Base-by-base conservation (phyloP, 2,113 vertebrate genomes). In the Spermophilus dauricus region DNA sequence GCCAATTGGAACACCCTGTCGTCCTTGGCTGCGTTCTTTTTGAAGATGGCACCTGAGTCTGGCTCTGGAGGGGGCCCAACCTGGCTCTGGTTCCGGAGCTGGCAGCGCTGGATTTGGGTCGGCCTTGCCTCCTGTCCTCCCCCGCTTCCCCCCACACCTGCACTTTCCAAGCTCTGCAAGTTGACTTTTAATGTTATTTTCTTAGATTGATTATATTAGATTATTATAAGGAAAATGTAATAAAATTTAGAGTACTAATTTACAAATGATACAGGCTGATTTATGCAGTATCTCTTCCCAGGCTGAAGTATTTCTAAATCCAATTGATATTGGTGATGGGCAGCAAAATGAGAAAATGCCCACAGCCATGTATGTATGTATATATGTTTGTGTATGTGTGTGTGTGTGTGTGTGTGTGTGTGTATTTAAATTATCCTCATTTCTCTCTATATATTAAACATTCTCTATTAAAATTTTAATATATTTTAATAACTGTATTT, bases 211-310 rank as follows among this genome's bases (percentile, higher is more conserved):
- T 45, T 82, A 58, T n/a, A 83, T 73, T 84, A 81, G 10, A 61
- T 70, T 53, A 63, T 95, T 91, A 18, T 77, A 53, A 85, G 63
- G 16, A 67, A 80, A 77, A 53, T 53, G 17, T 20, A 89, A 92
- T 76, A 22, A 63, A 89, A 70, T 89, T 72, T 72, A 17, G 2
- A 95, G 76, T 80, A 70, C 14, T 92, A 16, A 56, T 81, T 95
- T 93, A 42, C 26, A 87, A 93, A 87, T 34, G 48, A 42, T 24
- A 78, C 17, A 39, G n/a, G 45, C 2, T 95, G 39, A 92, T 70
- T 89, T 95, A 89, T 22, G 69, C 14, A 61, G 61, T 45, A 70
- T 22, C 26, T 75, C 72, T 76, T 88, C 56, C 28, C 0, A 61
- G 56, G 37, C 3, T 97, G 53, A 56, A 20, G 28, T 2, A 37